phyloP scores from a whole-genome alignment of 2,113 vertebrate genomes.

The Scomber japonicus region DNA sequence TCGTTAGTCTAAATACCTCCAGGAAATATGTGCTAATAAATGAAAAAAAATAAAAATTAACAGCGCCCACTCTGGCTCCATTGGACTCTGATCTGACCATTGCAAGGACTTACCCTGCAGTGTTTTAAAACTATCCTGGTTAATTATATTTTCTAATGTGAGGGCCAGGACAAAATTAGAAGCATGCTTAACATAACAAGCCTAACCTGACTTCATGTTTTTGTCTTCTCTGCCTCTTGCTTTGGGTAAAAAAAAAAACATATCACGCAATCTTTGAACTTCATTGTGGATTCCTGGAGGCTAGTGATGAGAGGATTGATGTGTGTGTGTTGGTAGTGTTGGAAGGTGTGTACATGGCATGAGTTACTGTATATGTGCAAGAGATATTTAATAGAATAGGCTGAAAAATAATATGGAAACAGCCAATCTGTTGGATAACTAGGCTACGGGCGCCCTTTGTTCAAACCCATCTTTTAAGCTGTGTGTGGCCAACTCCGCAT shows the following conservation, averaged over 20 bases:
- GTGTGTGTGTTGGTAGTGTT: constrained; percentile 29
- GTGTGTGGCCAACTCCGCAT: background rate
- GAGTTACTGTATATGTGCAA: background rate
- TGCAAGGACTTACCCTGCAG: constrained; percentile 79
- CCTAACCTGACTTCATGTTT: constrained; percentile 61
- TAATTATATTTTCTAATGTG: constrained; percentile 81
- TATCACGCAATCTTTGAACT: constrained; percentile 72
- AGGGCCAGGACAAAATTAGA: constrained; percentile 71
- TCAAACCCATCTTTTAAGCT: background rate
- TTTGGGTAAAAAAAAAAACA: constrained; percentile 48
- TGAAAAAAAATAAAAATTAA: constrained; percentile 84
- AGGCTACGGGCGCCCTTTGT: background rate
- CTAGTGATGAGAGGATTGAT: constrained; percentile 43
- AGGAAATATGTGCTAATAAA: constrained; percentile 85
- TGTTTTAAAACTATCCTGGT: constrained; percentile 68
- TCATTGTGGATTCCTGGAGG: constrained; percentile 70
- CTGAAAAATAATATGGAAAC: too few relatives aligned
- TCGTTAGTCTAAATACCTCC: constrained; percentile 83
- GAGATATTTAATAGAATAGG: background rate
- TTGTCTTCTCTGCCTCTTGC: constrained; percentile 50
- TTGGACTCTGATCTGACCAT: constrained; percentile 69
- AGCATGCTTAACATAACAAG: constrained; percentile 53
- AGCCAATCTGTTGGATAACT: background rate
- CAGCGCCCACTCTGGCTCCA: constrained; percentile 62
- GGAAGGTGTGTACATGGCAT: constrained; percentile 30